These are phyloP conservation scores for Brachyrhaphis roseni DNA, from an alignment of 2,797 vertebrate genomes.

Conservation along the genomic window DNA sequence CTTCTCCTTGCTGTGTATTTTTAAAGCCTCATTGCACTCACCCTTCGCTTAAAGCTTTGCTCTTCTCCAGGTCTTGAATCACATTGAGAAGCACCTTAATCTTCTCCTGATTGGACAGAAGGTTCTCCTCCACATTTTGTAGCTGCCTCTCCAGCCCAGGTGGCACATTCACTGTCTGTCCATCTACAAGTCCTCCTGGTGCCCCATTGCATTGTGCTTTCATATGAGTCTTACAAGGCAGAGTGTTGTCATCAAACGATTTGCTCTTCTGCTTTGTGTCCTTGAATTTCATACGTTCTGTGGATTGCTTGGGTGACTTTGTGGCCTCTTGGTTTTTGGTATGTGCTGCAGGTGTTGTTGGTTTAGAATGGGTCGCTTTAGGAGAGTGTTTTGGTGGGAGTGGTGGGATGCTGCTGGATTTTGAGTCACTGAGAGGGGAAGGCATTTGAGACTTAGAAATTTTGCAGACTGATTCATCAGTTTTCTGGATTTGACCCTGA, in stretches of 20 bases:
- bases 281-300: slow-evolving; percentile 52
- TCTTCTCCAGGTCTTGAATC: slow-evolving; percentile 98
- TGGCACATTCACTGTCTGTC: slow-evolving; percentile 78
- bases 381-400: slow-evolving; percentile 59
- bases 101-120: slow-evolving; percentile 96
- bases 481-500: slow-evolving; percentile 25
- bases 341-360: slow-evolving; percentile 41
- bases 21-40: slow-evolving; percentile 67
- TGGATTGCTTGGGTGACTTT: slow-evolving; percentile 25
- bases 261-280: slow-evolving; percentile 64
- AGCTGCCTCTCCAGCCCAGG: slow-evolving; percentile 84
- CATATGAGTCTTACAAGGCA: slow-evolving; percentile 72
- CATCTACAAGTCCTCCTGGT: slow-evolving; percentile 75
- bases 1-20: background rate
- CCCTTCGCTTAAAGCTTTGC: slow-evolving; percentile 96
- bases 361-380: slow-evolving; percentile 32
- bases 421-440: slow-evolving; percentile 35
- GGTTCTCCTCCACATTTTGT: slow-evolving; percentile 92
- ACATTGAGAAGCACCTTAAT: slow-evolving; percentile 98
- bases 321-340: slow-evolving; percentile 47
- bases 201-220: slow-evolving; percentile 82
- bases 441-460: slow-evolving; percentile 35
- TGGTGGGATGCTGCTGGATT: slow-evolving; percentile 37
- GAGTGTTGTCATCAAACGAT: slow-evolving; percentile 54
- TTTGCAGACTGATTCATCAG: slow-evolving; percentile 32